A percentile compares a stretch with the other conserved stretches of the same genome.
These are phyloP conservation scores for Hippocampus abdominalis DNA, from an alignment of 2,113 vertebrate species.

Conservation along the genomic window DNA sequence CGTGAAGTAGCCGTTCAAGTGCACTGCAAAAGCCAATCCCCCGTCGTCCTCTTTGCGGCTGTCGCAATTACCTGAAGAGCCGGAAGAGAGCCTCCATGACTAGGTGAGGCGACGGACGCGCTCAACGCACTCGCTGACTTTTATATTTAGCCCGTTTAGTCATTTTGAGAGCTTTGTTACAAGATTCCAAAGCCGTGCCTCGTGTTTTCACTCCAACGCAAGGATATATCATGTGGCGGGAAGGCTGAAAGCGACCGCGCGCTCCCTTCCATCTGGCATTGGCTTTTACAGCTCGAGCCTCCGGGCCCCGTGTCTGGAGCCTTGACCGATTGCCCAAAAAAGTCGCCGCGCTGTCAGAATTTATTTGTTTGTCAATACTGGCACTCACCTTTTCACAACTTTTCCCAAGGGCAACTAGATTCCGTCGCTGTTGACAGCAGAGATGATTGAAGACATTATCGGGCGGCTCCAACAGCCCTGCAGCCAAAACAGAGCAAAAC, in stretches of 20 bases:
- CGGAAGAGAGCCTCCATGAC: slow-evolving; percentile 50
- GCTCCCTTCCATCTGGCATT: slow-evolving; percentile 37
- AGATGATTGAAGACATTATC: slow-evolving; percentile 79
- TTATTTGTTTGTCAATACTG: slow-evolving; percentile 78
- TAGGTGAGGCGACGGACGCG: neutral
- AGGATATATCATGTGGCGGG: slow-evolving; percentile 9
- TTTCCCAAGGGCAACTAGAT: slow-evolving; percentile 76
- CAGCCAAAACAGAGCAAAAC: slow-evolving; percentile 70
- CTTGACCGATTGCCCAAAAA: slow-evolving; percentile 63
- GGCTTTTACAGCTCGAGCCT: slow-evolving; percentile 42
- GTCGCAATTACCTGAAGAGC: slow-evolving; percentile 65
- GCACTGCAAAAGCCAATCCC: slow-evolving; percentile 51
- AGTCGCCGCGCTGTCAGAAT: slow-evolving; percentile 68
- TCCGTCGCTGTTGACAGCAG: slow-evolving; percentile 68
- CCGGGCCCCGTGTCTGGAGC: slow-evolving; percentile 47
- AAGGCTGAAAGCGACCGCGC: slow-evolving; percentile 3
- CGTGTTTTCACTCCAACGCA: slow-evolving; percentile 1
- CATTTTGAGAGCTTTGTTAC: slow-evolving; percentile 25
- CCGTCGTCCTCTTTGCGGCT: slow-evolving; percentile 43
- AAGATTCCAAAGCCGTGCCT: neutral
- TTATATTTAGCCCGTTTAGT: slow-evolving; percentile 50
- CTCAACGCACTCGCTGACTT: slow-evolving; percentile 36
- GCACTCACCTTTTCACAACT: slow-evolving; percentile 73
- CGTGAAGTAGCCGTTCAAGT: slow-evolving; percentile 68
- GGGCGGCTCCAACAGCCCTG: slow-evolving; percentile 64